Evolutionary conservation across 1,140 invertebrate species (phyloP), one percentile per base, ranked within the genome.

Genomic region (Macrotrachela quadricornifera): DNA sequence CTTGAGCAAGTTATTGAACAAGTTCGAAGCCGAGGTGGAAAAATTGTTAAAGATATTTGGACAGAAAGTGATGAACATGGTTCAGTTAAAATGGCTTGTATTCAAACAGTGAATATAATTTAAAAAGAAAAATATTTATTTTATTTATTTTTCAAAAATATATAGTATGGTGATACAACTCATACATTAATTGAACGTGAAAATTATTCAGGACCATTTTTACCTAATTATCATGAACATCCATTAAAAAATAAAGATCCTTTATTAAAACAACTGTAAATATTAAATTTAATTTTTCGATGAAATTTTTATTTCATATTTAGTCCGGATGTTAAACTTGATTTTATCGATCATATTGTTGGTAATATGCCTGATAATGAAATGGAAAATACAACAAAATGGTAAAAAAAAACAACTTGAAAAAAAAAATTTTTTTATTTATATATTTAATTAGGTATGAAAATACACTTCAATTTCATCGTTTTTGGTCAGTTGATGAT

Each of bases 401-500:
- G 88, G 88, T 30, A 30, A 30, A 2, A 4, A 30, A 30, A 30
- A 30, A 4, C 21, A 30, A 4, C 8, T 30, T 8, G 21, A 30
- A 30, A n/a, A n/a, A n/a, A n/a, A n/a, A n/a, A n/a, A n/a, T n/a
- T 8, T 30, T 30, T 30, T 8, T 30, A 30, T 30, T 30, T 30
- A 2, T 4, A 30, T 30, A 4, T 30, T 30, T 2, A 30, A 30
- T 30, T 30, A 30, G 21, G 21, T 96, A 97, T 66, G 88, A 95
- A 66, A 78, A 80, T 43, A 81, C 79, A 59, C 71, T 97, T 41
- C 79, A 83, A 68, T 97, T 99, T 64, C 92, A 97, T 70, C 79
- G 92, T 62, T 97, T 96, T 69, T 97, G 92, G 92, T 96, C 91
- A 6, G 86, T 97, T 0, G 92, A 97, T 66, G 92, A 97, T 66